Evolutionary conservation across 2,797 vertebrate species (phyloP).

Genomic region (Pseudomugil tenellus): DNA sequence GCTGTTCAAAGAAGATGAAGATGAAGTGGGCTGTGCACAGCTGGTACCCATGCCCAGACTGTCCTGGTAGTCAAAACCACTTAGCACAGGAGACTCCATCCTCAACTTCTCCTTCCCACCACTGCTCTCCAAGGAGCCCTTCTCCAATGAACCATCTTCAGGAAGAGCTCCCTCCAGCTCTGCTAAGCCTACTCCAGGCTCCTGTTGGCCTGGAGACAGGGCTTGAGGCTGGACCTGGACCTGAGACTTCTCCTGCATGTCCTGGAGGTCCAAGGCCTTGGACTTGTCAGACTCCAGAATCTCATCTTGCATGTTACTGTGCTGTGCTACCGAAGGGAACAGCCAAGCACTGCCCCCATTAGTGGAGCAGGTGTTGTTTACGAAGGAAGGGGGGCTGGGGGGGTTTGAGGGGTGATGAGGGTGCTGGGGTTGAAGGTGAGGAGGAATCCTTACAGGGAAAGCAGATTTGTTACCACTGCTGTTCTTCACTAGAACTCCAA

Average conservation of each 20-base stretch:
- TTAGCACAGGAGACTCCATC: constrained; percentile 94
- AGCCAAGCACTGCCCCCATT: constrained; percentile 98
- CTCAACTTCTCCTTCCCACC: constrained; percentile 94
- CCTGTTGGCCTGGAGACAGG: constrained; percentile 90
- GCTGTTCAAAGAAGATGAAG: constrained; percentile 93
- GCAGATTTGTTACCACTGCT: constrained; percentile 97
- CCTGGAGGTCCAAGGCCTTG: constrained; percentile 86
- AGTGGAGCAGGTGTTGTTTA: constrained; percentile 96
- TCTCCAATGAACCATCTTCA: constrained; percentile 91
- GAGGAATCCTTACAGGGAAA: constrained; percentile 98
- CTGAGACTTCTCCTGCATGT: constrained; percentile 91
- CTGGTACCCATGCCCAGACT: constrained; percentile 91
- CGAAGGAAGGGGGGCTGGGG: constrained; percentile 94
- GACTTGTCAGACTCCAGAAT: constrained; percentile 97
- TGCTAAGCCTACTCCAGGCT: constrained; percentile 88
- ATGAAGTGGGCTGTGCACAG: constrained; percentile 89
- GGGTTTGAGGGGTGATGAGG: constrained; percentile 90
- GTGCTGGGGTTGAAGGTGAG: constrained; percentile 96
- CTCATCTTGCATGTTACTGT: constrained; percentile 99
- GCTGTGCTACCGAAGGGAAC: constrained; percentile 93
- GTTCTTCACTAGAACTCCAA: constrained; percentile 99
- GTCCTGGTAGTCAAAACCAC: constrained; percentile 97
- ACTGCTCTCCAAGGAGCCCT: constrained; percentile 88
- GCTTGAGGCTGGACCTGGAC: constrained; percentile 87
- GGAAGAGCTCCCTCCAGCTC: constrained; percentile 90